Percentiles rank a stretch among this genome's conserved stretches.
phyloP scores from a whole-genome alignment of 2,797 vertebrate species.

The Alca torda region DNA sequence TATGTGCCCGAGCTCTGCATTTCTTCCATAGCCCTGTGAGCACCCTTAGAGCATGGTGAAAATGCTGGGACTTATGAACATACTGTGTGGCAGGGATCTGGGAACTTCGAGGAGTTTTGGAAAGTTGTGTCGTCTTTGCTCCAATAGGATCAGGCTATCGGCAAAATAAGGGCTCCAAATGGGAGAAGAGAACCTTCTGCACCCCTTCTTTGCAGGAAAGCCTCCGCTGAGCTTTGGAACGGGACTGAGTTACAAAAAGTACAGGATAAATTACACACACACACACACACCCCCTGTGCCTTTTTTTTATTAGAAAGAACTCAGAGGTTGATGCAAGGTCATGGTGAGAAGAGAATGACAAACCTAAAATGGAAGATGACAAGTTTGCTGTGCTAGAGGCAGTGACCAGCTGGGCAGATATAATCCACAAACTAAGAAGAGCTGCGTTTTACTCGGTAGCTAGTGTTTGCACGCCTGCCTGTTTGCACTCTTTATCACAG shows the following conservation, averaged over 20 bases:
- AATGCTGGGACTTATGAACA: not conserved
- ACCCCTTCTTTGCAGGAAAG: not conserved
- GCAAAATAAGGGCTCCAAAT: not conserved
- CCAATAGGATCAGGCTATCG: not conserved
- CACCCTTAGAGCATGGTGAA: not conserved
- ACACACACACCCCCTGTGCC: accelerated
- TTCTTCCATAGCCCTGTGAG: not conserved
- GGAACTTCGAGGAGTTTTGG: not conserved
- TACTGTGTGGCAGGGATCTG: not conserved
- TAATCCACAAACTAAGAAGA: not conserved
- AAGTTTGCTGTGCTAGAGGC: not conserved
- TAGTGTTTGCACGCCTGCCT: not conserved
- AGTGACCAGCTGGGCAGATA: not conserved
- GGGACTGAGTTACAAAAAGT: not conserved
- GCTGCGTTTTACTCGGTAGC: not conserved
- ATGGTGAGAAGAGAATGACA: not conserved
- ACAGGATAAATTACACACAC: not conserved
- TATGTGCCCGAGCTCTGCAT: not conserved
- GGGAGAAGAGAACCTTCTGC: not conserved
- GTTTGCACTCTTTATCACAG: slow-evolving; percentile 14
- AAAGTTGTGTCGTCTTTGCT: not conserved
- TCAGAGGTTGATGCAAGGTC: not conserved
- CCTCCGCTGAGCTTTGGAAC: not conserved
- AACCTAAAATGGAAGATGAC: not conserved
- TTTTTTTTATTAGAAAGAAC: not conserved